Conservation (phyloP, 2,888 invertebrate genomes). For the Sepiola atlantica region DNA sequence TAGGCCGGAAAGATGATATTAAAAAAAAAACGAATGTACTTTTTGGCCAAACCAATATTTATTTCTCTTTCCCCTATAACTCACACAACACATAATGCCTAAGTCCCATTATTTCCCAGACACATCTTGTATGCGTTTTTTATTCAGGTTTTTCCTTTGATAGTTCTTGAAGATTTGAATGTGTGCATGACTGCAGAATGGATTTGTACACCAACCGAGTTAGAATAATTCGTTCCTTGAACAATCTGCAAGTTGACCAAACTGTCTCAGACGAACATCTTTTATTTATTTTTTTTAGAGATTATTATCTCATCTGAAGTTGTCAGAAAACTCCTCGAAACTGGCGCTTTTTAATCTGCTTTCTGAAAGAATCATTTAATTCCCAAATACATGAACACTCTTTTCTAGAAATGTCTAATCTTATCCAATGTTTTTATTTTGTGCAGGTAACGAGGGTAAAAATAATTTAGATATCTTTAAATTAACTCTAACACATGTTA, state of each 20-base stretch:
- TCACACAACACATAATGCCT: no score
- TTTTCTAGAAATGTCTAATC: background rate
- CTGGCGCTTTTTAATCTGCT: background rate
- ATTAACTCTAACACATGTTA: background rate
- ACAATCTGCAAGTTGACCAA: background rate
- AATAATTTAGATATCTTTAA: background rate
- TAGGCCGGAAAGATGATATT: no score
- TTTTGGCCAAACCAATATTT: no score
- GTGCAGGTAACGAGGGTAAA: background rate
- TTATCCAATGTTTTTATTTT: background rate
- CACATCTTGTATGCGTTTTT: background rate
- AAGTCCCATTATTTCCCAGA: no score
- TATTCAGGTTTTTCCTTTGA: background rate
- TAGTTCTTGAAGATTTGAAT: background rate
- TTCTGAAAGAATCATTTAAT: background rate
- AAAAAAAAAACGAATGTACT: no score
- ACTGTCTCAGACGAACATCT: background rate
- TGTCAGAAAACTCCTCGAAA: background rate
- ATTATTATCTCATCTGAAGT: background rate
- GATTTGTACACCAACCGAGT: background rate
- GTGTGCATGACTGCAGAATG: background rate
- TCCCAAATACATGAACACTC: constrained; percentile 6
- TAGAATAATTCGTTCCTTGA: background rate
- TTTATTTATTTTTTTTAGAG: background rate
- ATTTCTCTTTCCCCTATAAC: no score